Conservation (phyloP, 2,888 invertebrate species). For the Megamerina dolium region DNA sequence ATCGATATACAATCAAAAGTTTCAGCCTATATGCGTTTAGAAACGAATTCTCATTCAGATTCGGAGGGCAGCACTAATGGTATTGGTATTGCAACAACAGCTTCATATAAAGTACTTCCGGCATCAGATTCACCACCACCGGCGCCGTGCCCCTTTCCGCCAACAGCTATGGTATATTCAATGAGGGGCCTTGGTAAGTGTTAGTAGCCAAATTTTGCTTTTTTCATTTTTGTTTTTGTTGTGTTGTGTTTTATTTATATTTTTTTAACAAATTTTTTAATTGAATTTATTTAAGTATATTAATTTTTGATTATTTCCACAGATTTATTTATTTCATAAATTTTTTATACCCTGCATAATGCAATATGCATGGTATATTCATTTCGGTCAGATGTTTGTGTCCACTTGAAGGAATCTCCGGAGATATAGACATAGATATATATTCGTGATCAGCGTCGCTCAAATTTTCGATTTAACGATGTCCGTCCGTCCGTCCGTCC, state of each 20-base stretch:
- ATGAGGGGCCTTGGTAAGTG: slow-evolving; percentile 52
- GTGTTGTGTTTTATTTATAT: slow-evolving; percentile 17
- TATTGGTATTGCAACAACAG: slow-evolving; percentile 45
- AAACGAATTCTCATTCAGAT: slow-evolving; percentile 49
- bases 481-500: too few species aligned
- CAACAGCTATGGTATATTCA: slow-evolving; percentile 76
- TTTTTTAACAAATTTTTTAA: slow-evolving; percentile 11
- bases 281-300: background rate
- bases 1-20: slow-evolving; percentile 88
- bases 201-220: slow-evolving; percentile 46
- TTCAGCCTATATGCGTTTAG: slow-evolving; percentile 58
- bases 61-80: slow-evolving; percentile 49
- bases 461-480: too few species aligned
- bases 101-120: slow-evolving; percentile 50
- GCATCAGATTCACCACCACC: slow-evolving; percentile 49
- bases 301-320: background rate
- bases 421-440: too few species aligned
- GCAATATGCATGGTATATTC: too few species aligned
- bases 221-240: slow-evolving; percentile 17
- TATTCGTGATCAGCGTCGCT: too few species aligned
- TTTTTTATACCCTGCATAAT: too few species aligned
- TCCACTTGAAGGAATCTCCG: too few species aligned
- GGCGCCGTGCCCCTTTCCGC: slow-evolving; percentile 61
- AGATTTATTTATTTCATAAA: slow-evolving; percentile 2
- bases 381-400: too few species aligned